Percentiles rank a stretch among this genome's conserved stretches.
phyloP scores from a whole-genome alignment of 2,888 invertebrate genomes.

The Pyrgus malvae region DNA sequence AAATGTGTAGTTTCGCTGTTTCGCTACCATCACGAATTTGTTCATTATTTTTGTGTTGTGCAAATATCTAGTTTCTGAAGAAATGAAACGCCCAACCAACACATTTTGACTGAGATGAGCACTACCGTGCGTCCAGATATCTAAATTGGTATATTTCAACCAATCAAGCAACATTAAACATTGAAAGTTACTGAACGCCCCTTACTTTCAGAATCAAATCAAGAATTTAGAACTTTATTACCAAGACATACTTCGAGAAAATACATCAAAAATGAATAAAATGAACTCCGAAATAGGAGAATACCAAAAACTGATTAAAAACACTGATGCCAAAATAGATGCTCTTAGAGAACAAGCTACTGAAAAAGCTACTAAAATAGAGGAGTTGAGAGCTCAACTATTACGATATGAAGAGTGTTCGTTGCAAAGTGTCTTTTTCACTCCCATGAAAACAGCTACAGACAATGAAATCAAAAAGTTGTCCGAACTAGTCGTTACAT shows the following conservation, averaged over 20 bases:
- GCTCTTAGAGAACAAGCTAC: slow-evolving; percentile 70
- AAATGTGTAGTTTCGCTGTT: too few species aligned
- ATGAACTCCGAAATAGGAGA: slow-evolving; percentile 65
- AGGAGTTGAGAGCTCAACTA: slow-evolving; percentile 69
- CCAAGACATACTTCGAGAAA: slow-evolving; percentile 75
- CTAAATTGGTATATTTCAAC: too few species aligned
- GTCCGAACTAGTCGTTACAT: slow-evolving; percentile 79
- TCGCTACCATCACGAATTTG: too few species aligned
- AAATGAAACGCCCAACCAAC: too few species aligned
- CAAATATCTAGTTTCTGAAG: too few species aligned
- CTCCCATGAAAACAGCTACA: slow-evolving; percentile 79
- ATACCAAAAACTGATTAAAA: slow-evolving; percentile 65
- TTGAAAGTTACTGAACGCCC: not conserved
- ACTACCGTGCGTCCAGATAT: too few species aligned
- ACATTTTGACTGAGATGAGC: too few species aligned
- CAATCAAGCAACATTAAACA: too few species aligned
- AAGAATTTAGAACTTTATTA: slow-evolving; percentile 67
- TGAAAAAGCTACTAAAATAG: slow-evolving; percentile 72
- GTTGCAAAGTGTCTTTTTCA: slow-evolving; percentile 72
- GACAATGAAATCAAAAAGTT: slow-evolving; percentile 84
- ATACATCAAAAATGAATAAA: slow-evolving; percentile 73
- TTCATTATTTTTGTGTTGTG: too few species aligned
- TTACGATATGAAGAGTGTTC: slow-evolving; percentile 72
- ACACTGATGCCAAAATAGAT: slow-evolving; percentile 75
- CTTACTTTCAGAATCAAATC: slow-evolving; percentile 71